Percentiles rank a stretch among this genome's conserved stretches.
phyloP scores from a whole-genome alignment of 2,888 invertebrate genomes.

The Nebria salina region DNA sequence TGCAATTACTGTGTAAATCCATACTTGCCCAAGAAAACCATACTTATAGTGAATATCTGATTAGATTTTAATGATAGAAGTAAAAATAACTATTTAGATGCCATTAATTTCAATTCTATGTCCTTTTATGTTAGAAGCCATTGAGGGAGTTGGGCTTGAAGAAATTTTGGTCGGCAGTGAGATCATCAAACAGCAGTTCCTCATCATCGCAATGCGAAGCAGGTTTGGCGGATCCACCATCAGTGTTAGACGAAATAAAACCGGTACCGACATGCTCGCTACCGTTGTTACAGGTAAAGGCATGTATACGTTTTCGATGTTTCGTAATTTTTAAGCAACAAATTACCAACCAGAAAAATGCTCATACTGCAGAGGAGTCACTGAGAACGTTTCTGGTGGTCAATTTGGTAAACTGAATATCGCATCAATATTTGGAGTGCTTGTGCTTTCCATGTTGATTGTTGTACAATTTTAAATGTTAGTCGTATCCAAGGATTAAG shows the following conservation, averaged over 20 bases:
- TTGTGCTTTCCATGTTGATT: background rate
- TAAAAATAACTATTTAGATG: too few species aligned
- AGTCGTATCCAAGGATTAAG: background rate
- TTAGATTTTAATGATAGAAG: too few species aligned
- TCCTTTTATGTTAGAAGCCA: conserved; percentile 65
- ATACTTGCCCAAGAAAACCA: too few species aligned
- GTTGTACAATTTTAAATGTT: background rate
- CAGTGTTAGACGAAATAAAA: conserved; percentile 54
- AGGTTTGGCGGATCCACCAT: conserved; percentile 54
- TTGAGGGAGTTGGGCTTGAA: conserved; percentile 62
- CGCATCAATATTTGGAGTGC: background rate
- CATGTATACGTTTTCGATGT: conserved; percentile 22
- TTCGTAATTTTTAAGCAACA: background rate
- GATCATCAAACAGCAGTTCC: conserved; percentile 60
- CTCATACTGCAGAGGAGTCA: background rate
- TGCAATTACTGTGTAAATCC: too few species aligned
- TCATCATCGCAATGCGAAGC: conserved; percentile 58
- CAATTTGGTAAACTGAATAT: background rate
- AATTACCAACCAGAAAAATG: background rate
- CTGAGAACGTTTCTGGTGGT: background rate
- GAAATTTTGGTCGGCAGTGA: conserved; percentile 62
- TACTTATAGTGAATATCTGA: too few species aligned
- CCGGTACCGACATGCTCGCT: conserved; percentile 66
- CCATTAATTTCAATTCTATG: background rate
- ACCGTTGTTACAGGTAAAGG: conserved; percentile 64